Evolutionary conservation across 2,888 invertebrate species (phyloP).

Genomic region (Drosophila nr. fundita): DNA sequence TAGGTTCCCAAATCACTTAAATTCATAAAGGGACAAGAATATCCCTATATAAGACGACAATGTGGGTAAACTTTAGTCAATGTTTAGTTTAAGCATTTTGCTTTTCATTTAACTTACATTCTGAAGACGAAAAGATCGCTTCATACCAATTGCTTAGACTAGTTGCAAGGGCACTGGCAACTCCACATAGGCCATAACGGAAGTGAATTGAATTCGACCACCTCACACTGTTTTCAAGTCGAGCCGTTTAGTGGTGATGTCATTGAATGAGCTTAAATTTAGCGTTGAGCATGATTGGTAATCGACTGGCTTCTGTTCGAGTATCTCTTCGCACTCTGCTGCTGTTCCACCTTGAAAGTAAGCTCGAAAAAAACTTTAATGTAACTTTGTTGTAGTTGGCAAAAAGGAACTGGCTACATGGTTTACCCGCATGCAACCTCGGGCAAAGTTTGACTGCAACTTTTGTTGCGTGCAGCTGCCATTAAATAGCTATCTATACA

Average conservation of each 20-base stretch:
- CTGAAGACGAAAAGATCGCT: neutral
- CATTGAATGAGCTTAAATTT: conserved; percentile 55
- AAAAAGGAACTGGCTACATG: conserved; percentile 20
- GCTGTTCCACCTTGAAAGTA: conserved; percentile 1
- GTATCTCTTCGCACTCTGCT: neutral
- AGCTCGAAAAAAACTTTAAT: conserved; percentile 40
- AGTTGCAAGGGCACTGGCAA: neutral
- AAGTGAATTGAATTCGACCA: conserved; percentile 29
- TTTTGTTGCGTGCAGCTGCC: conserved; percentile 62
- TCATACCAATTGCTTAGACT: neutral
- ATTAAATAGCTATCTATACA: conserved; percentile 62
- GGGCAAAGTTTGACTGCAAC: conserved; percentile 57
- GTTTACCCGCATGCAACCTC: conserved; percentile 24
- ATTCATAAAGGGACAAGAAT: neutral
- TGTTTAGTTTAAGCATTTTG: neutral
- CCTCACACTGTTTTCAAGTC: conserved; percentile 20
- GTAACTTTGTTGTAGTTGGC: conserved; percentile 50
- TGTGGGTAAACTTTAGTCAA: neutral
- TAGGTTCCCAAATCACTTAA: neutral
- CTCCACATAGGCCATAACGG: conserved; percentile 20
- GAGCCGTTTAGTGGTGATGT: conserved; percentile 45
- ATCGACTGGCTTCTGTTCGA: conserved; percentile 33
- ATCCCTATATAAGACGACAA: neutral
- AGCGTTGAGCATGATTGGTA: conserved; percentile 38
- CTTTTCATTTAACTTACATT: neutral